Evolutionary conservation across 2,113 vertebrate genomes (phyloP), one percentile per base, ranked within the genome.

Genomic region (Gasterosteus nipponicus): DNA sequence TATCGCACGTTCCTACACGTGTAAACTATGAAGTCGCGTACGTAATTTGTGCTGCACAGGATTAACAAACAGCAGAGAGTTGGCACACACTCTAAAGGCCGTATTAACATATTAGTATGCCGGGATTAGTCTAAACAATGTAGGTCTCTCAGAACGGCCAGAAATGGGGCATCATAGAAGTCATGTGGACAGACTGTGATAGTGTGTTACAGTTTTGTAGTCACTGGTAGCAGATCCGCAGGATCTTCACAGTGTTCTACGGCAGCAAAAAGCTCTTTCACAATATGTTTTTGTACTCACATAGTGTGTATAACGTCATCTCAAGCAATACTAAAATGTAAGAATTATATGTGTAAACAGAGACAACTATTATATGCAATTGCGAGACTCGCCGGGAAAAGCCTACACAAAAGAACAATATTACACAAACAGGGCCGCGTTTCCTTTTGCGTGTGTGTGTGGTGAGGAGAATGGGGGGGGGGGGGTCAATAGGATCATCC

Each of bases 351-450:
- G 14, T 29, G 57, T 19, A 16, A 60, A 39, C 3, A 51, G 18
- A 65, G 38, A 57, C 9, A 49, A 44, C 53, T 29, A 31, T 26
- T 12, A 26, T 65, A 56, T 29, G 9, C 29, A 44, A 47, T 5
- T 6, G 74, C 14, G 63, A 83, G 19, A 44, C 16, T 18, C 5
- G 3, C 4, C 18, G 7, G 49, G 59, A 39, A 0, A 10, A 56
- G 42, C 11, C 29, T n/a, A 76, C 82, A 86, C 70, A 73, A 87
- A 85, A 65, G 64, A 83, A 75, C 56, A 79, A 63, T 78, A 69
- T 74, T 41, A 75, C 18, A 86, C 59, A 86, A 87, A 86, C 75
- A 85, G 7, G 41, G 66, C 18, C 60, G 33, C 3, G 73, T 39
- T 86, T 85, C 84, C 84, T 73, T 81, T 54, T 56, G 12, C 51